These are phyloP conservation scores for Meandrusa payeni DNA, from an alignment of 2,888 invertebrate genomes.

Conservation along the genomic window DNA sequence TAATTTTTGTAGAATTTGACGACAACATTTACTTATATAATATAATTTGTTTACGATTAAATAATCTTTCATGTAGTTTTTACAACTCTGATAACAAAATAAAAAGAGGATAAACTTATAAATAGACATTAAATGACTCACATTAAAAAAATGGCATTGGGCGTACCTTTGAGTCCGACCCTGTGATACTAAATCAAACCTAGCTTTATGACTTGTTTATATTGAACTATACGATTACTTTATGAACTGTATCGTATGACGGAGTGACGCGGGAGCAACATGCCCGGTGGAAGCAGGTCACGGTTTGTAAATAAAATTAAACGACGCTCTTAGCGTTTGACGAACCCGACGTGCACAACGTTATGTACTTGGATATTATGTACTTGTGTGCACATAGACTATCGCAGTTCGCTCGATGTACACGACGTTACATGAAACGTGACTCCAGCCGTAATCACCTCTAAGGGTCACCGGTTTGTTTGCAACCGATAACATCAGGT, in stretches of 20 bases:
- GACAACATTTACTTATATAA: too few species aligned
- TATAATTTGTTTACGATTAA: too few species aligned
- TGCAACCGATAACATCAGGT: slow-evolving; percentile 5
- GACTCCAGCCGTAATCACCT: slow-evolving; percentile 15
- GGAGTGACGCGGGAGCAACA: slow-evolving; percentile 23
- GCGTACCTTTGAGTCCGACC: slow-evolving; percentile 7
- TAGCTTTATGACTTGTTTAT: slow-evolving; percentile 17
- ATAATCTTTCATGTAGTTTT: too few species aligned
- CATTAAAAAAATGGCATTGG: slow-evolving; percentile 7
- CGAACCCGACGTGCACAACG: slow-evolving; percentile 9
- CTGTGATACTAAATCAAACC: slow-evolving; percentile 6
- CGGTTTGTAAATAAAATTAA: slow-evolving; percentile 49
- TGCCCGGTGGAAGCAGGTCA: slow-evolving; percentile 49
- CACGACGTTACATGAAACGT: slow-evolving; percentile 4
- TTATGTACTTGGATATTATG: neutral
- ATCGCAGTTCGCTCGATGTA: slow-evolving; percentile 5
- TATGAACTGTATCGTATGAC: slow-evolving; percentile 16
- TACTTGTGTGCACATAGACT: neutral
- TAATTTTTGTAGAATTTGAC: too few species aligned
- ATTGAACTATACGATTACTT: slow-evolving; percentile 13
- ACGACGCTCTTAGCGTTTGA: slow-evolving; percentile 31
- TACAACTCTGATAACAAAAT: slow-evolving; percentile 1
- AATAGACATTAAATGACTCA: neutral
- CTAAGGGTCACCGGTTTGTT: slow-evolving; percentile 16
- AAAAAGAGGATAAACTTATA: too few species aligned